Conservation (phyloP, 2,113 vertebrate species). For the Anser cygnoides region DNA sequence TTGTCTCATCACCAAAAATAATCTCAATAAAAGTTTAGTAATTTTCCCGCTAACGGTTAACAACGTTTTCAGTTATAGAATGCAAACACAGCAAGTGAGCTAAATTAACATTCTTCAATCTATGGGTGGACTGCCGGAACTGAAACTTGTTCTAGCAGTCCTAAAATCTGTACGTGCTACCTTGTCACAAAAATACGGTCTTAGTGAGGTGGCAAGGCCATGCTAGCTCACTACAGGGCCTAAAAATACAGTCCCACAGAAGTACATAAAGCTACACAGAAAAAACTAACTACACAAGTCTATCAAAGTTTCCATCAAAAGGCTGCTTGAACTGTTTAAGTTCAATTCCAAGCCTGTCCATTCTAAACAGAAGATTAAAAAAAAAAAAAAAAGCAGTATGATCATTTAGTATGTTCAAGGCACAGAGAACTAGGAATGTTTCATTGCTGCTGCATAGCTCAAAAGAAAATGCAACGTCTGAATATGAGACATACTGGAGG, state of each 20-base stretch:
- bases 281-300: neutral
- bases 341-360: neutral
- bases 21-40: neutral
- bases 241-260: neutral
- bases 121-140: neutral
- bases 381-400: neutral
- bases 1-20: neutral
- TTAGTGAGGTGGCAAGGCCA: neutral
- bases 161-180: neutral
- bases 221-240: neutral
- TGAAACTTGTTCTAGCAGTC: neutral
- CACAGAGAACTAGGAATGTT: neutral
- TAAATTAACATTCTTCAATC: neutral
- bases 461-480: neutral
- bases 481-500: neutral
- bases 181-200: rapidly evolving
- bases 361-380: neutral
- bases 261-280: neutral
- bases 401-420: neutral
- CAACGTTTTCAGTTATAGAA: neutral
- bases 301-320: neutral
- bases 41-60: neutral
- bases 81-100: neutral
- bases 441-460: neutral
- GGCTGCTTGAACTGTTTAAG: neutral